Evolutionary conservation across 1,140 invertebrate species (phyloP), one percentile per base, ranked within the genome.

Genomic region (Achroia grisella): DNA sequence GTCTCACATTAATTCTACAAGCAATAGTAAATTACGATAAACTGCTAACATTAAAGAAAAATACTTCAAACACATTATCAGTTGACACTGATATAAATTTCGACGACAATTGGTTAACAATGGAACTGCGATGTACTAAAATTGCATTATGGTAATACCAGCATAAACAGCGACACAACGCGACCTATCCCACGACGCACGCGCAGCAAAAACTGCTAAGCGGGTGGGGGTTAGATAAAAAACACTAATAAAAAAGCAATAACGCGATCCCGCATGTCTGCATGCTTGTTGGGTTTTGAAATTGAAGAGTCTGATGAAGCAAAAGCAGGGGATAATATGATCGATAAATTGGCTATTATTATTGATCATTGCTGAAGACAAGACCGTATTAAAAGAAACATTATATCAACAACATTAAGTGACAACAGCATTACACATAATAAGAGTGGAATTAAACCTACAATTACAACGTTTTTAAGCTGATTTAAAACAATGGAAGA

Each of bases 201-300:
- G 66, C 65, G 71, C 62, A 70, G 62, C 72, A 76, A 80, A 81
- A 81, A 82, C 80, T 71, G 72, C 80, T 55, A 77, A 72, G 63
- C 71, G 64, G 74, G 65, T 69, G 62, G 73, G 69, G 72, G 70
- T 70, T 73, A 67, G 49, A 61, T 58, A 79, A 40, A 84, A 66
- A 82, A 79, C 64, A 73, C 70, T 74, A 85, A 82, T 82, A 85
- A 85, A 85, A 82, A 82, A 85, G 75, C 76, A 82, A 85, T 85
- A 85, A 81, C 67, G 66, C 64, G 63, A 80, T 80, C 80, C 80
- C 80, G 80, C 80, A 85, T 85, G 78, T 57, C 74, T 70, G 75
- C 78, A 82, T 56, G 80, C 78, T 84, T 56, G 80, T 84, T 84
- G 69, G 78, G 71, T 56, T 63, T 52, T 55, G 57, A 80, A 81